Evolutionary conservation across 1,140 invertebrate species (phyloP).

Genomic region (Lerema accius): DNA sequence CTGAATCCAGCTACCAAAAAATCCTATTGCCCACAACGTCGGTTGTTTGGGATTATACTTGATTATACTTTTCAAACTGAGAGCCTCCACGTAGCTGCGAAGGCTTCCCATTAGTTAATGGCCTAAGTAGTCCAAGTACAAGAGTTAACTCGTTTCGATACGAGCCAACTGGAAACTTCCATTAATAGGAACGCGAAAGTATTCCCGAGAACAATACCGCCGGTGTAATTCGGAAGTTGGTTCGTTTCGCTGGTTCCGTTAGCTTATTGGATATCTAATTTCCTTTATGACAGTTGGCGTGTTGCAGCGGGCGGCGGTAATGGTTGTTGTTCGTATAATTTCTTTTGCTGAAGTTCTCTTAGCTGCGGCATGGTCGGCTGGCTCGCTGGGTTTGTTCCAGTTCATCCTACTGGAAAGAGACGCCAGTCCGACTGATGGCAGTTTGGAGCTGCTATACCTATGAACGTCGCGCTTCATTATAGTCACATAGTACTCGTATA

Average conservation of each 20-base stretch:
- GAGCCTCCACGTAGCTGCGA: not conserved
- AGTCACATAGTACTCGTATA: too few relatives aligned
- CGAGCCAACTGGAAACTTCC: conserved; percentile 1
- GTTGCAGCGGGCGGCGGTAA: conserved; percentile 28
- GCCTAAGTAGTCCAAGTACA: not conserved
- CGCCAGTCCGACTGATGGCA: not conserved
- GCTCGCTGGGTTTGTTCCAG: not conserved
- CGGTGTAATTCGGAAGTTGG: conserved; percentile 40
- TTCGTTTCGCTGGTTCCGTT: conserved; percentile 33
- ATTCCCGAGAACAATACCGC: conserved; percentile 33
- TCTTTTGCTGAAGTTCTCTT: conserved; percentile 26
- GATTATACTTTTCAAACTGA: not conserved
- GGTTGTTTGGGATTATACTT: too few relatives aligned
- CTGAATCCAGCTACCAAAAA: too few relatives aligned
- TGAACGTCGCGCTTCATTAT: not conserved
- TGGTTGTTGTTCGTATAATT: conserved; percentile 36
- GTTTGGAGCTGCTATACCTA: not conserved
- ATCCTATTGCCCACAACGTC: too few relatives aligned
- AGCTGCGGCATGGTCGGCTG: not conserved
- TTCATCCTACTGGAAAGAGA: not conserved
- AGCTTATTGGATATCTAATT: conserved; percentile 47
- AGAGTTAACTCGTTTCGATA: conserved; percentile 4
- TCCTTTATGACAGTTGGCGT: conserved; percentile 41
- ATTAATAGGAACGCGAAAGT: conserved; percentile 23
- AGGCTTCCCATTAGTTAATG: not conserved